These are phyloP conservation scores for Iguana delicatissima DNA, from an alignment of 2,797 vertebrate genomes.

Conservation along the genomic window DNA sequence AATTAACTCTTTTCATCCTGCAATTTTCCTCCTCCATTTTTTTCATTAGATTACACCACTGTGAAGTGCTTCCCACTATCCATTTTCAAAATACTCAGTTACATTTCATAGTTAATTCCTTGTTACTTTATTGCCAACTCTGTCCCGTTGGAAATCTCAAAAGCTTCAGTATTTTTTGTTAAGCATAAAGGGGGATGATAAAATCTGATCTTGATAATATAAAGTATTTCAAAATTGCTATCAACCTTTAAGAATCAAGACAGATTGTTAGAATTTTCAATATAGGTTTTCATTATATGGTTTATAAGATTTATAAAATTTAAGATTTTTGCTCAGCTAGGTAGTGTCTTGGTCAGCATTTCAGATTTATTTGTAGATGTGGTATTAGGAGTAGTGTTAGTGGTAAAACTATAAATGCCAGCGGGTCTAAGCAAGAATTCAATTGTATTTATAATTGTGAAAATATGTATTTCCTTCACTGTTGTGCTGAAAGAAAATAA, in stretches of 20 bases:
- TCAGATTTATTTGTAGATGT: not conserved
- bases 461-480: not conserved
- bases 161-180: slow-evolving; percentile 1
- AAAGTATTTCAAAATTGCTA: not conserved
- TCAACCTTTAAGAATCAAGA: not conserved
- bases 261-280: not conserved
- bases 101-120: slow-evolving; percentile 26
- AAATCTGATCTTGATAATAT: slow-evolving; percentile 5
- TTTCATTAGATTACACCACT: not conserved
- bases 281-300: not conserved
- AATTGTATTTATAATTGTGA: slow-evolving; percentile 29
- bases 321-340: not conserved
- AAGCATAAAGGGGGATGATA: not conserved
- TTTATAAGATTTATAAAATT: not conserved
- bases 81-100: slow-evolving; percentile 25
- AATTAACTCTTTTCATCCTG: slow-evolving; percentile 3
- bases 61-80: not conserved
- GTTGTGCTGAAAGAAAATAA: slow-evolving; percentile 30
- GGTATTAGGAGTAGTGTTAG: not conserved
- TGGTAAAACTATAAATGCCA: not conserved
- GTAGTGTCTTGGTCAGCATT: not conserved
- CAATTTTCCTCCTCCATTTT: not conserved
- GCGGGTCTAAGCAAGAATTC: not conserved
- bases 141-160: not conserved
- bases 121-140: slow-evolving; percentile 33